A percentile compares a stretch with the other conserved stretches of the same genome.
These are phyloP conservation scores for Euura lappo DNA, from an alignment of 1,140 invertebrate genomes.

Conservation along the genomic window DNA sequence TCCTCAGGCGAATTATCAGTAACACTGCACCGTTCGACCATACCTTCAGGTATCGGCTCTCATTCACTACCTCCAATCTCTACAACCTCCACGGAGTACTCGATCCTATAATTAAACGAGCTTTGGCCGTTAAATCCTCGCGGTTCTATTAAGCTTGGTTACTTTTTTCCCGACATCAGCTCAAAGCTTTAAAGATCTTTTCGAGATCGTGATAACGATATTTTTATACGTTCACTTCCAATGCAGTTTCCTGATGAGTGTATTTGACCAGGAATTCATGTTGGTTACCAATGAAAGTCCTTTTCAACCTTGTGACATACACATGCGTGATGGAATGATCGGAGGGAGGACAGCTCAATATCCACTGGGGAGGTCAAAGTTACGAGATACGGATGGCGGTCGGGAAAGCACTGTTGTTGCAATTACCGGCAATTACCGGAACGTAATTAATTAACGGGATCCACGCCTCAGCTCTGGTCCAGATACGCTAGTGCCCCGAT, in stretches of 20 bases:
- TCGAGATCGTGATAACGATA: too few relatives aligned
- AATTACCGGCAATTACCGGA: conserved; percentile 4
- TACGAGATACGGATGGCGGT: not conserved
- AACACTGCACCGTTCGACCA: not conserved
- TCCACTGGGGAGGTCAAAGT: not conserved
- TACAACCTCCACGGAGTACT: not conserved
- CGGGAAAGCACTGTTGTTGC: not conserved
- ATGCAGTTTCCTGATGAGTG: too few relatives aligned
- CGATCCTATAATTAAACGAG: conserved; percentile 1
- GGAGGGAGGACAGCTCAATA: not conserved
- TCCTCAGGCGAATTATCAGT: not conserved
- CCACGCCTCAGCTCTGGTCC: not conserved
- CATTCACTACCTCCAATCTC: not conserved
- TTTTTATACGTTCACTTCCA: too few relatives aligned
- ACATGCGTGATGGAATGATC: not conserved
- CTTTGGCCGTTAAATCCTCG: not conserved
- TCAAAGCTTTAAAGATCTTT: too few relatives aligned
- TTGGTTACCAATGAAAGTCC: too few relatives aligned
- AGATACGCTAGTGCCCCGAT: not conserved
- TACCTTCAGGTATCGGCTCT: not conserved
- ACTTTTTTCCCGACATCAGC: too few relatives aligned
- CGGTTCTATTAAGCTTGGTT: too few relatives aligned
- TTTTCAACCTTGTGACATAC: too few relatives aligned
- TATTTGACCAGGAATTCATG: too few relatives aligned
- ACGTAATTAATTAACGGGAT: conserved; percentile 3